phyloP scores from a whole-genome alignment of 2,797 vertebrate species.

The Enteromius argenteus region DNA sequence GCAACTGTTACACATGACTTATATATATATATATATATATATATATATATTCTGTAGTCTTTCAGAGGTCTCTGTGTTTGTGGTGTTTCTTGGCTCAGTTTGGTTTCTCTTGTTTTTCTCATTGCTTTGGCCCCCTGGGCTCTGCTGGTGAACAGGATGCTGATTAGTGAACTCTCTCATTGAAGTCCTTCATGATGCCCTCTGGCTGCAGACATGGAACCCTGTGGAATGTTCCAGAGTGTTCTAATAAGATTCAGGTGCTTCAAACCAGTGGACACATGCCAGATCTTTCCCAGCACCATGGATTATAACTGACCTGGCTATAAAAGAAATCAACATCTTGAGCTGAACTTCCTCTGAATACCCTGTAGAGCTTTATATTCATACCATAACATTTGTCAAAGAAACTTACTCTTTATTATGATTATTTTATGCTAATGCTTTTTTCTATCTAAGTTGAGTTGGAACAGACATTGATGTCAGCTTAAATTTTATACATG shows the following conservation, averaged over 20 bases:
- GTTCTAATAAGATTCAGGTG: constrained; percentile 86
- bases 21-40: too few relatives aligned
- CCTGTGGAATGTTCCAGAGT: constrained; percentile 84
- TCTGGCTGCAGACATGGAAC: constrained; percentile 80
- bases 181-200: constrained; percentile 82
- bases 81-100: neutral
- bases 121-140: constrained; percentile 64
- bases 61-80: neutral
- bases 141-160: constrained; percentile 57
- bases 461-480: neutral
- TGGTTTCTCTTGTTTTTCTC: constrained; percentile 71
- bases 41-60: neutral
- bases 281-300: constrained; percentile 53
- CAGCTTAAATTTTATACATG: neutral
- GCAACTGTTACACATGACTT: constrained; percentile 20
- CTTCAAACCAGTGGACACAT: constrained; percentile 77
- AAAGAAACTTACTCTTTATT: neutral
- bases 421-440: neutral
- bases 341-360: neutral
- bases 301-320: constrained; percentile 67
- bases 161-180: constrained; percentile 67
- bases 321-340: neutral
- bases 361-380: neutral
- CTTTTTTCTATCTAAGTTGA: neutral
- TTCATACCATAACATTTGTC: neutral